phyloP scores from a whole-genome alignment of 2,888 invertebrate genomes.

The Drosophila silvestris region DNA sequence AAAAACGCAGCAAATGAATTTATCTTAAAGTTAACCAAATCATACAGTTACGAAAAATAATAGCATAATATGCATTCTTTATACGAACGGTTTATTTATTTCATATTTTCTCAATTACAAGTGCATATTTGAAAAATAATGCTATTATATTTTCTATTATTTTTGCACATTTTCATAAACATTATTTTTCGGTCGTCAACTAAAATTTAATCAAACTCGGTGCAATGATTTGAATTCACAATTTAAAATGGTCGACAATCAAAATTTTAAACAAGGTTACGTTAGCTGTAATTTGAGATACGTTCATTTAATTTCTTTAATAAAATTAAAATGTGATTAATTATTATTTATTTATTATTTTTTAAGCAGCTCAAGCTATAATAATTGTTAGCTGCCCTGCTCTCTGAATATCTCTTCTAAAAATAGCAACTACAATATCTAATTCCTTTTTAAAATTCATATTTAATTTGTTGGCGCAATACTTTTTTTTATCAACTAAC shows the following conservation, averaged over 20 bases:
- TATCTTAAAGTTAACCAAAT: slow-evolving; percentile 9
- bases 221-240: background rate
- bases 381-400: no score
- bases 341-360: background rate
- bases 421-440: no score
- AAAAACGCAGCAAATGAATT: slow-evolving; percentile 20
- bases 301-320: background rate
- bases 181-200: background rate
- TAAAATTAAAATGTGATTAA: background rate
- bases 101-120: background rate
- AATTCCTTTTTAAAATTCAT: no score
- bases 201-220: background rate
- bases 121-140: background rate
- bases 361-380: background rate
- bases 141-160: background rate
- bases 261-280: background rate
- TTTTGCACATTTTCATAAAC: background rate
- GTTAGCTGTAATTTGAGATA: background rate
- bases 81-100: background rate
- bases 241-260: background rate
- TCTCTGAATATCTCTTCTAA: no score
- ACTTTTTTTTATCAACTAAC: no score
- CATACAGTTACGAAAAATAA: background rate
- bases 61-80: background rate
- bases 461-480: no score